Evolutionary conservation across 2,888 invertebrate genomes (phyloP).

Genomic region (Rotaria socialis): DNA sequence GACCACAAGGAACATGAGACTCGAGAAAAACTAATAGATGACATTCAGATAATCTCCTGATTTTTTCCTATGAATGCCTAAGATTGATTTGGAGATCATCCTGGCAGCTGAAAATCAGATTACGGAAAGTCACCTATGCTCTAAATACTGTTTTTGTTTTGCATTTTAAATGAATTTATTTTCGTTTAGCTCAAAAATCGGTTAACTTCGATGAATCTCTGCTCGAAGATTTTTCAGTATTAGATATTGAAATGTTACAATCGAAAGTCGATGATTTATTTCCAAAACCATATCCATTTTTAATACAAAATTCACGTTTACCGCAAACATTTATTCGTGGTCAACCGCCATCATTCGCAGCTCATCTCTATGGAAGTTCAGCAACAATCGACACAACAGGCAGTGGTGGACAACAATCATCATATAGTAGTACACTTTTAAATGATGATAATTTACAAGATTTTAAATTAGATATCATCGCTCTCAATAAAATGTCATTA

Average conservation of each 20-base stretch:
- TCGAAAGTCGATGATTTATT: neutral
- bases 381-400: no score
- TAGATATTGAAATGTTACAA: neutral
- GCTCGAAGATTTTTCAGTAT: neutral
- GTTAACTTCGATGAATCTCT: neutral
- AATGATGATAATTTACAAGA: neutral
- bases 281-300: neutral
- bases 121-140: no score
- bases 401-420: no score
- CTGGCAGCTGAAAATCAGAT: no score
- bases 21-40: no score
- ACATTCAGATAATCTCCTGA: no score
- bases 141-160: no score
- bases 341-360: neutral
- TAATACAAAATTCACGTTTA: neutral
- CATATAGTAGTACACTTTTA: no score
- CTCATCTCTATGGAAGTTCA: neutral
- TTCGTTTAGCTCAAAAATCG: neutral
- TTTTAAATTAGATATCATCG: conserved; percentile 3
- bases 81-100: no score
- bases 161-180: neutral
- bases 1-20: no score
- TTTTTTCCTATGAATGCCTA: no score
- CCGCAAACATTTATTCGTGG: neutral
- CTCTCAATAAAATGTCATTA: neutral